Percentiles rank a stretch among this genome's conserved stretches.
Evolutionary conservation across 2,888 invertebrate species (phyloP).

Genomic region (Ichneumon xanthorius): DNA sequence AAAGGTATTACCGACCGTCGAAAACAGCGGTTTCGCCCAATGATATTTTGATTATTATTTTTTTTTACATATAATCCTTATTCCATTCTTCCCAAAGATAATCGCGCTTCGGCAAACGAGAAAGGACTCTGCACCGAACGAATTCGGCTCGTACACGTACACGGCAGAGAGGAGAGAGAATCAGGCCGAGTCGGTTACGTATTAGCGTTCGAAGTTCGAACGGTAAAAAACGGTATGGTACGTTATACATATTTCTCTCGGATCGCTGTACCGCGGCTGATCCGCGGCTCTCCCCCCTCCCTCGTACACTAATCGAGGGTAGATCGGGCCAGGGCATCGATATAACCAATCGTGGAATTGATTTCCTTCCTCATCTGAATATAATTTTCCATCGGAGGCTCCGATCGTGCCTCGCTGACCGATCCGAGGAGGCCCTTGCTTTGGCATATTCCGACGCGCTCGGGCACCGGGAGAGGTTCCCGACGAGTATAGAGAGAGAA

Average conservation of each 20-base stretch:
- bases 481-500: conserved; percentile 42
- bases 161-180: conserved; percentile 3
- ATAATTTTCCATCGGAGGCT: conserved; percentile 80
- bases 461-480: conserved; percentile 12
- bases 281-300: conserved; percentile 1
- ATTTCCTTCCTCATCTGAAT: conserved; percentile 83
- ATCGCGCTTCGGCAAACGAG: background rate
- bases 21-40: background rate
- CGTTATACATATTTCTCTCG: conserved; percentile 39
- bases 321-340: conserved; percentile 64
- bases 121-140: conserved; percentile 10
- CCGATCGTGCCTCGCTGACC: conserved; percentile 77
- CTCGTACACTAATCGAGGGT: conserved; percentile 66
- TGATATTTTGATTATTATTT: background rate
- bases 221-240: background rate
- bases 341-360: conserved; percentile 80
- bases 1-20: background rate
- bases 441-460: conserved; percentile 8
- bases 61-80: background rate
- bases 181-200: conserved; percentile 23
- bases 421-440: conserved; percentile 27
- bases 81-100: background rate
- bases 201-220: conserved; percentile 25
- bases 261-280: conserved; percentile 35
- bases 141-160: conserved; percentile 9